Base-by-base conservation (phyloP, 1,140 invertebrate species). In the Gonioctena quinquepunctata region DNA sequence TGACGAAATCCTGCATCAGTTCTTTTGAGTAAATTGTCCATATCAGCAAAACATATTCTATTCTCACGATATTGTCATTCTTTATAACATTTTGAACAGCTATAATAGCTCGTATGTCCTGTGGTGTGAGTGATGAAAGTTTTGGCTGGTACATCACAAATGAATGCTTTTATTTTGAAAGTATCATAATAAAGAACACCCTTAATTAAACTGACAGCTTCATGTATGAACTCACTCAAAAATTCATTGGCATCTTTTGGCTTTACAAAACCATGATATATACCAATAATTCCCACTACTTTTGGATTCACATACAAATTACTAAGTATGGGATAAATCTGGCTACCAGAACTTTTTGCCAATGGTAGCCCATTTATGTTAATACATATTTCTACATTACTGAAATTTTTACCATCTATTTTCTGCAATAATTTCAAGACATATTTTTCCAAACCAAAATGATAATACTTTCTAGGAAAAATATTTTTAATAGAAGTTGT, bases 141-240 rank as follows among this genome's bases (percentile, higher is more conserved):
- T 66, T 75, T 75, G n/a, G 77, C 79, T 27, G 76, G 78, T 1
- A 72, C 70, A 68, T 81, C 79, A 65, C 72, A 73, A 64, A 70
- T 66, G 23, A 80, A 67, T 8, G 28, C 28, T 13, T 33, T 33
- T 7, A 33, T 33, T 33, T 33, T 33, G 13, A 33, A 7, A 33
- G 28, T 8, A 33, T 33, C 23, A 11, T 11, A 18, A 18, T 4
- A 19, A 13, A 54, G 7, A 7, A 7, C 16, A 54, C 16, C 16
- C 6, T 54, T 56, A 19, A 23, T 19, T 21, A 56, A 56, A 23
- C 21, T 19, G 13, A 21, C 8, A 23, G 21, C 23, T 23, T 56
- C 18, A 19, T 56, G 16, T 19, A 56, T 19, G 21, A 54, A 54
- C 8, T 54, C 50, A 13, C 7, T 7, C 16, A 54, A 56, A 56